phyloP scores from a whole-genome alignment of 1,140 invertebrate genomes.

The Muscidifurax raptorellus region DNA sequence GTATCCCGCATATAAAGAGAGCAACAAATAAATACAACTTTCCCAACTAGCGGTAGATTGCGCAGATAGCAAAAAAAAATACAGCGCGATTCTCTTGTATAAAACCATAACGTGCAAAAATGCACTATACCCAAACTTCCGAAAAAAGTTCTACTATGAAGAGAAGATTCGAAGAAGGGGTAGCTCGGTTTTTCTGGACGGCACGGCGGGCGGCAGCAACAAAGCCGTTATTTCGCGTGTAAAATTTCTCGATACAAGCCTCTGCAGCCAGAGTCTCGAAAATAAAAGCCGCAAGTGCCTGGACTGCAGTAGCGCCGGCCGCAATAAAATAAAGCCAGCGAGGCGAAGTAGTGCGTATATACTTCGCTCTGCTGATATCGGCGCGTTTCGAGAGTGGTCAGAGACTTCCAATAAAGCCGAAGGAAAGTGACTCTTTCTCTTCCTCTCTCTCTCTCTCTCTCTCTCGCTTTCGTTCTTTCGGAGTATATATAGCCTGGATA shows the following conservation, averaged over 20 bases:
- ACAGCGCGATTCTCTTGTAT: too few relatives aligned
- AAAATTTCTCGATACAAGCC: constrained; percentile 29
- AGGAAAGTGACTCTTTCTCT: constrained; percentile 21
- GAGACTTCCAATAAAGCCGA: constrained; percentile 62
- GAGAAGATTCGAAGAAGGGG: background rate
- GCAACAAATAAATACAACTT: background rate
- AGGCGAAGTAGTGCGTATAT: constrained; percentile 57
- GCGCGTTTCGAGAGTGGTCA: constrained; percentile 66
- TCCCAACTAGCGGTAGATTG: background rate
- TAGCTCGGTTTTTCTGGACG: background rate
- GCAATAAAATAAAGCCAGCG: constrained; percentile 41
- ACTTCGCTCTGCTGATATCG: constrained; percentile 67
- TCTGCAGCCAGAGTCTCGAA: background rate
- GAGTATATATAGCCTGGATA: background rate
- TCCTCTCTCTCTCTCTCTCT: background rate
- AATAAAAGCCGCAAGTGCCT: constrained; percentile 27
- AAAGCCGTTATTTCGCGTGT: constrained; percentile 17
- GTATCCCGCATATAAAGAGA: too few relatives aligned
- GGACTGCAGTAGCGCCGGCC: background rate
- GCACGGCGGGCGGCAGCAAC: background rate
- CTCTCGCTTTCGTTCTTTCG: background rate
- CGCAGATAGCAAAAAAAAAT: background rate
- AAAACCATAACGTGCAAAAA: too few relatives aligned
- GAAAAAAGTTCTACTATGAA: constrained; percentile 17
- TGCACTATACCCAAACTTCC: background rate